Base-by-base conservation (phyloP, 2,888 invertebrate species). In the Acronicta aceris region DNA sequence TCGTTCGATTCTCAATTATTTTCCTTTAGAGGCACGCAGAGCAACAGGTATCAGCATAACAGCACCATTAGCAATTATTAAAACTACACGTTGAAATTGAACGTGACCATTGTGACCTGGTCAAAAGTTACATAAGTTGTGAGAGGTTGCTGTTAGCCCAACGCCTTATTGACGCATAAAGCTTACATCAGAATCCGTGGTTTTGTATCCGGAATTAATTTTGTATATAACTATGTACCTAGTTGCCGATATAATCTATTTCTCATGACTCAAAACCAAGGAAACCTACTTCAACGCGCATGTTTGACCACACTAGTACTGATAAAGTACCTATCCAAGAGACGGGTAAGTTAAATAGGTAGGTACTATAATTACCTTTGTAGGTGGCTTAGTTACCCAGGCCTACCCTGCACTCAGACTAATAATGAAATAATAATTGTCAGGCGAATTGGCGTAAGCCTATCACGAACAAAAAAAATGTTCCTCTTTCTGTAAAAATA, bases 81-180 rank as follows among this genome's bases (percentile, higher is more conserved):
- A 55, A 73, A 57, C 33, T 55, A 56, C 60, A 51, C 63, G 60
- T 56, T 65, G 55, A 74, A 77, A 63, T 54, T 59, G 59, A 54
- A 69, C 64, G 69, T 72, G 53, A 42, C 51, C 54, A 55, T 63
- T 46, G 56, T 78, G 78, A 69, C 69, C 72, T 78, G 59, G 46
- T 69, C 59, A 58, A 56, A 54, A 70, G 58, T 76, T 78, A 67
- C 78, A 65, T 65, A 76, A 71, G 38, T 38, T 65, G 59, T 68
- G 55, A 76, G 78, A 68, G 72, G 65, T 47, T 63, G 50, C 66
- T 50, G 65, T 50, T 71, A 56, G 40, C 74, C 75, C 71, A 74
- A 69, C 64, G 59, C 49, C 63, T 73, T 59, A 64, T 76, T 60
- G 70, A 57, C 59, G 56, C 59, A 55, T 50, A 30, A 46, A 47